Evolutionary conservation across 2,113 vertebrate genomes (phyloP), one percentile per base, ranked within the genome.

Genomic region (Herpailurus yagouaroundi): DNA sequence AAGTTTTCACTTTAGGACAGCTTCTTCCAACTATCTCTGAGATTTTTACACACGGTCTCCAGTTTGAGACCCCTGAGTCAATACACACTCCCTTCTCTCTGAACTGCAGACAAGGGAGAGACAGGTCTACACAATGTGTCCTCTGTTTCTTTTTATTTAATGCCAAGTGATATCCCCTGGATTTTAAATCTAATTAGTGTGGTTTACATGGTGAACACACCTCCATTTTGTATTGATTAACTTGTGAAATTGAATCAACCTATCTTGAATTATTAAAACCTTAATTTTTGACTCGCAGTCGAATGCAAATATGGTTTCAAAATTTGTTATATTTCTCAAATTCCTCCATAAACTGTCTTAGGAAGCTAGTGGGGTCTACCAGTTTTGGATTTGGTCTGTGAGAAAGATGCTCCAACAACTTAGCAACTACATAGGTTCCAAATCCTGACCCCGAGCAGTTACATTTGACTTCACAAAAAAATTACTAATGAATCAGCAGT

Each of bases 261-360:
- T 57, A 73, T 68, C 45, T 6, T 97, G 60, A 95, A 97, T 96
- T 97, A 97, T 95, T 97, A 73, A 97, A 89, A 57, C 88, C 15
- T 93, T 94, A 50, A 81, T 96, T 97, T 97, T 92, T 91, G 25
- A 94, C 57, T 88, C 84, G 52, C 69, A 16, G 27, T 81, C 80
- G 71, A n/a, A 92, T 57, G 23, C 16, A 93, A 89, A 91, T 55
- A 63, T 55, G 50, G 38, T 82, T 91, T 85, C 60, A 94, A 81
- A 85, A 64, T 89, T 7, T 71, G 89, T 83, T 68, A 11, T 41
- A 48, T 63, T 86, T 95, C 41, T 57, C 16, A 82, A 94, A 93
- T 83, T 79, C 38, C 69, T 91, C 50, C 45, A 87, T 52, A 73
- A 83, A 50, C 36, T 73, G 82, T 52, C 85, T 89, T 83, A 96